Conservation (phyloP, 1,140 invertebrate genomes). For the Paralvinella palmiformis region DNA sequence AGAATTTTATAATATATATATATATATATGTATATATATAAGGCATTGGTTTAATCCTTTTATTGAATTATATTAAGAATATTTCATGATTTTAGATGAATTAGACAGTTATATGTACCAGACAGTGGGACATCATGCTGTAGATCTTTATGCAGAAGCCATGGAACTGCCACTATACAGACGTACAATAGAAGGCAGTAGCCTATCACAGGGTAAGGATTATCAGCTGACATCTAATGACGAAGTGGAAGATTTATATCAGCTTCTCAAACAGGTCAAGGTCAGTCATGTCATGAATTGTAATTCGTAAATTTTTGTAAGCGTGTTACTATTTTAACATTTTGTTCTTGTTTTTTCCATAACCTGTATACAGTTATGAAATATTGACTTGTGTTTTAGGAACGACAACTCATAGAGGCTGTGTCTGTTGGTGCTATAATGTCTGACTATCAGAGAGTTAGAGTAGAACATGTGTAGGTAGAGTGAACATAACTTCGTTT, state of each 20-base stretch:
- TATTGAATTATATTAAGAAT: no score
- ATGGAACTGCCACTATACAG: conserved; percentile 88
- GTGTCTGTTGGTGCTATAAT: conserved; percentile 95
- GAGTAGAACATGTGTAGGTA: conserved; percentile 95
- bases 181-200: conserved; percentile 69
- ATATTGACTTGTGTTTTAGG: conserved; percentile 54
- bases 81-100: conserved; percentile 71
- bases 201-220: conserved; percentile 67
- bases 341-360: no score
- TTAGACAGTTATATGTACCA: conserved; percentile 99
- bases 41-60: no score
- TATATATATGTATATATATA: no score
- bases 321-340: no score
- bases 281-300: no score
- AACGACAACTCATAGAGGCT: conserved; percentile 75
- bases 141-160: conserved; percentile 85
- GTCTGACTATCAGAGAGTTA: conserved; percentile 93
- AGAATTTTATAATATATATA: no score
- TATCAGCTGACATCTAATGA: conserved; percentile 77
- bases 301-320: no score
- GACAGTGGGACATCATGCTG: conserved; percentile 92
- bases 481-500: background rate
- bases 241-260: conserved; percentile 98
- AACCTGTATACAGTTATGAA: no score
- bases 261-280: conserved; percentile 76